Conservation (phyloP, 1,140 invertebrate species). For the Panonychus citri region DNA sequence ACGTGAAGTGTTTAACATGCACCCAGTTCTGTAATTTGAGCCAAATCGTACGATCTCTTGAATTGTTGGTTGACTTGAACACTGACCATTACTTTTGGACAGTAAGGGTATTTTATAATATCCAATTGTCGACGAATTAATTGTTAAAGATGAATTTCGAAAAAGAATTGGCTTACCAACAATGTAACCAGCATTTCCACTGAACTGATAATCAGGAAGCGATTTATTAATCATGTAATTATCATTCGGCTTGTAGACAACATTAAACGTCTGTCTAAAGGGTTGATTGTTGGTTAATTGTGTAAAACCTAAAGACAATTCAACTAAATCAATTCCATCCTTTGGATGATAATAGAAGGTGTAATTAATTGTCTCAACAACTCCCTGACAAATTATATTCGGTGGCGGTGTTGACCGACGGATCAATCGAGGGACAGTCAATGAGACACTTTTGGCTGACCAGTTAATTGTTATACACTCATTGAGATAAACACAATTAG, state of each 20-base stretch:
- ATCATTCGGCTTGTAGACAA: neutral
- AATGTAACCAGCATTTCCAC: constrained; percentile 43
- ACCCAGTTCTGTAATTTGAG: neutral
- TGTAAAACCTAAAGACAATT: neutral
- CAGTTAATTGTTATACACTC: too few relatives aligned
- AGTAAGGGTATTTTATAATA: neutral
- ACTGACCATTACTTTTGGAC: neutral
- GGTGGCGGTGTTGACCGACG: too few relatives aligned
- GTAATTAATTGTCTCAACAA: neutral
- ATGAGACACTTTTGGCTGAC: too few relatives aligned
- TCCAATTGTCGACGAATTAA: constrained; percentile 7
- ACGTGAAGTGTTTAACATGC: neutral
- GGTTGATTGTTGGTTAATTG: neutral
- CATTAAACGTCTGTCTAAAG: neutral
- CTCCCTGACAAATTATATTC: neutral
- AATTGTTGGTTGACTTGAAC: neutral
- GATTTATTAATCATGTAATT: neutral
- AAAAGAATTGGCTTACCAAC: constrained; percentile 32
- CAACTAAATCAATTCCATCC: neutral
- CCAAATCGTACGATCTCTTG: neutral
- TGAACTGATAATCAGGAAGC: constrained; percentile 20
- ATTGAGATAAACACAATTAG: too few relatives aligned
- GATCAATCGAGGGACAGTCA: too few relatives aligned
- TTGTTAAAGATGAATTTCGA: constrained; percentile 17
- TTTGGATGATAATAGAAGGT: neutral